Base-by-base conservation (phyloP, 2,888 invertebrate genomes). In the Diloba caeruleocephala region DNA sequence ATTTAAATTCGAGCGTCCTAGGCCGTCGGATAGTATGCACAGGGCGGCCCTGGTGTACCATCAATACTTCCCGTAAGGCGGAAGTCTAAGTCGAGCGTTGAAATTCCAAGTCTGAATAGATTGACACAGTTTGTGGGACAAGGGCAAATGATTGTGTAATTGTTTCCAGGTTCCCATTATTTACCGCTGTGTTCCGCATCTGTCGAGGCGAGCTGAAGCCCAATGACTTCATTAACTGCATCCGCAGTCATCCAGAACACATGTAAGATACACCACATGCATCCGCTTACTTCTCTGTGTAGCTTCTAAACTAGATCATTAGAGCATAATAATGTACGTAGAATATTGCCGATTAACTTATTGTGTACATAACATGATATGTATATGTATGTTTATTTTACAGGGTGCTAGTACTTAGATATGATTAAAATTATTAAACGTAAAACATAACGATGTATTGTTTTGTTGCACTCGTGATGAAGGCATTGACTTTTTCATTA, bases 161-260 rank as follows among this genome's bases (percentile, higher is more conserved):
- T 62, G 64, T 60, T 94, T 94, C 13, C 92, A 98, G 98, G 83
- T 99, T 99, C 88, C 99, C 99, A 0, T 93, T 99, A 39, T 99
- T 99, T 89, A 98, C 98, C 23, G 98, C 99, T 31, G 97, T 99
- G 73, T 98, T 98, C 93, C 96, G 96, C 85, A 99, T 99, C 83
- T 99, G 99, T 89, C 95, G 95, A 59, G 97, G 97, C 58, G 96
- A 97, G 82, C 85, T 98, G 74, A 95, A 96, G 77, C 96, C 98
- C 1, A 88, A 91, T 44, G 96, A 97, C 76, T 95, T 99, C 89
- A 97, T 99, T 78, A 96, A 98, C 84, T 98, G 97, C 92, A 97
- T 99, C 90, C 96, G 98, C 87, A 96, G 96, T 84, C 99, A 99
- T 89, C 99, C 99, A 19, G 98, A 98, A 92, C 99, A 99, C 95